Percentiles rank a stretch among this genome's conserved stretches.
These are phyloP conservation scores for Nasonia vitripennis DNA, from an alignment of 1,140 invertebrate species.

Conservation along the genomic window DNA sequence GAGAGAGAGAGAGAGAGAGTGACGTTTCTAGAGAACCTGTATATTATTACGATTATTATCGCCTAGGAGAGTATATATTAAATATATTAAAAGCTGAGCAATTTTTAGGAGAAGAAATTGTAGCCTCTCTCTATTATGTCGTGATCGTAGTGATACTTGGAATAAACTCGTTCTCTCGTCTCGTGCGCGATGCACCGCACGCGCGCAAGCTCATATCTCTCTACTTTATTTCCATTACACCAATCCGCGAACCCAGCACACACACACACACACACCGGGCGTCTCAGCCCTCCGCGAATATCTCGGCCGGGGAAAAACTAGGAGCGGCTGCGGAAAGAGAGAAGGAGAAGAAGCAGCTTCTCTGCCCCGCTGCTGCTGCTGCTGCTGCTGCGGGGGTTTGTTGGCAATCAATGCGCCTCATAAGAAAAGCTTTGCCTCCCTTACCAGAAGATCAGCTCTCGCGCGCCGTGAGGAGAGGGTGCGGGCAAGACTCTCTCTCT, in stretches of 20 bases:
- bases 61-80: constrained; percentile 23
- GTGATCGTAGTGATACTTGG: constrained; percentile 69
- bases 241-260: background rate
- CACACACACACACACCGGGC: background rate
- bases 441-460: constrained; percentile 67
- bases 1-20: no score
- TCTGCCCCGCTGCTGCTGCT: background rate
- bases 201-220: background rate
- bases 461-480: constrained; percentile 23
- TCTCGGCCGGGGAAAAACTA: constrained; percentile 19
- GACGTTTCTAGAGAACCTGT: background rate
- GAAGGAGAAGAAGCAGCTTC: constrained; percentile 26
- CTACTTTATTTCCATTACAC: background rate
- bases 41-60: constrained; percentile 16
- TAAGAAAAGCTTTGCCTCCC: constrained; percentile 71
- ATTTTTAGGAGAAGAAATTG: background rate
- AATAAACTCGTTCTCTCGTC: constrained; percentile 67
- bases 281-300: background rate
- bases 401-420: constrained; percentile 75
- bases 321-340: constrained; percentile 11
- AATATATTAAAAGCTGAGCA: background rate
- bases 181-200: background rate
- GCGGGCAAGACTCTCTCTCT: constrained; percentile 33
- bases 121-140: constrained; percentile 68
- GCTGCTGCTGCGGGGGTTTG: constrained; percentile 62